Conservation (phyloP, 2,888 invertebrate species). For the Meta bourneti region DNA sequence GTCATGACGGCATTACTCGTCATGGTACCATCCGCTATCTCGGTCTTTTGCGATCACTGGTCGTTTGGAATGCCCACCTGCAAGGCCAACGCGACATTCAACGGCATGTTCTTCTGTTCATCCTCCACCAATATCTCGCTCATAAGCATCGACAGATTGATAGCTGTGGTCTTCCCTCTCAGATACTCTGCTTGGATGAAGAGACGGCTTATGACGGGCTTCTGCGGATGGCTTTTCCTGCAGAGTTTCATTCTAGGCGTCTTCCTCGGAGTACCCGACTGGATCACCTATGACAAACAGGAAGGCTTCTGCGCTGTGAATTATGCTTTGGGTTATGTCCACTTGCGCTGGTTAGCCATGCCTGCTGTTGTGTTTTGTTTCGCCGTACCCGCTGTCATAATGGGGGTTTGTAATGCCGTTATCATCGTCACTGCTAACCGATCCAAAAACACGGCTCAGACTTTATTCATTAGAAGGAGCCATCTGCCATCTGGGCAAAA, state of each 20-base stretch:
- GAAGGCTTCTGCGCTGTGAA: slow-evolving; percentile 58
- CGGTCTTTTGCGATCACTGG: slow-evolving; percentile 57
- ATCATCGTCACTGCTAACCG: slow-evolving; percentile 40
- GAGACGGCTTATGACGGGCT: background rate
- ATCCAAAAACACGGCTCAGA: background rate
- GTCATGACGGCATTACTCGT: slow-evolving; percentile 50
- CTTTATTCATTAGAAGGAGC: background rate
- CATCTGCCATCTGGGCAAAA: slow-evolving; percentile 17
- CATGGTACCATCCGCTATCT: slow-evolving; percentile 55
- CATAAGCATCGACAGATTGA: slow-evolving; percentile 80
- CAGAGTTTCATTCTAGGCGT: background rate
- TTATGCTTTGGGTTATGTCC: background rate
- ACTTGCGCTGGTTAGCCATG: background rate
- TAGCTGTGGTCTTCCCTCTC: slow-evolving; percentile 80
- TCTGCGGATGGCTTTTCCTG: slow-evolving; percentile 2
- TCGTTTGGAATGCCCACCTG: slow-evolving; percentile 77
- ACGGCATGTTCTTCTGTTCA: slow-evolving; percentile 81
- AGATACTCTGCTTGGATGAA: slow-evolving; percentile 78
- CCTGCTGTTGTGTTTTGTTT: slow-evolving; percentile 11
- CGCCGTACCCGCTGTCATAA: background rate
- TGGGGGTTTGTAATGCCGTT: slow-evolving; percentile 37
- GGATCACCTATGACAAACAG: slow-evolving; percentile 49
- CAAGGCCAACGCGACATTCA: slow-evolving; percentile 79
- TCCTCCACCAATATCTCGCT: slow-evolving; percentile 80
- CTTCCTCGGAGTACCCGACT: background rate